Evolutionary conservation across 2,797 vertebrate genomes (phyloP).

Genomic region (Aldrovandia affinis): DNA sequence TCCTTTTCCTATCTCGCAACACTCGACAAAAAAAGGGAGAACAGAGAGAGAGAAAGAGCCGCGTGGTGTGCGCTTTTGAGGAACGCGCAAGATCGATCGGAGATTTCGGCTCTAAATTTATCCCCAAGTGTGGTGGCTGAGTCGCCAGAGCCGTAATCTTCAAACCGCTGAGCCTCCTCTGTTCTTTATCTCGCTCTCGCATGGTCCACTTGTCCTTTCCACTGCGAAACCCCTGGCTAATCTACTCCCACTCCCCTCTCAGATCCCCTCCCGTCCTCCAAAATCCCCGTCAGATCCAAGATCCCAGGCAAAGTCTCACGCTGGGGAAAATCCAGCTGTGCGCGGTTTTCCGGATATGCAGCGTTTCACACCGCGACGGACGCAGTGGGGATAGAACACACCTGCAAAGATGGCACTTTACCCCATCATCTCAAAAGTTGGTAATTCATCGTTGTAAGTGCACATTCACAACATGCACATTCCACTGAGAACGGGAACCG

Average conservation of each 20-base stretch:
- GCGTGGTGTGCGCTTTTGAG: background rate
- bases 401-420: background rate
- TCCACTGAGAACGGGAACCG: background rate
- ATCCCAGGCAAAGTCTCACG: slow-evolving; percentile 14
- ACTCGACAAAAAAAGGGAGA: background rate
- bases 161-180: slow-evolving; percentile 28
- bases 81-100: background rate
- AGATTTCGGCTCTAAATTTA: background rate
- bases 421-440: background rate
- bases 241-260: slow-evolving; percentile 40
- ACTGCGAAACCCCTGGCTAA: slow-evolving; percentile 48
- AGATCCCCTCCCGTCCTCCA: slow-evolving; percentile 41
- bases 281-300: slow-evolving; percentile 25
- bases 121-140: slow-evolving; percentile 3
- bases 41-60: background rate
- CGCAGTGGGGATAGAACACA: background rate
- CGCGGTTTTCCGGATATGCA: background rate
- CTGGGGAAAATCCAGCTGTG: background rate
- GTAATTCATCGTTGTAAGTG: too few species aligned
- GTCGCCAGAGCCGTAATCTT: slow-evolving; percentile 26
- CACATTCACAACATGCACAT: background rate
- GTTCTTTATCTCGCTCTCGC: slow-evolving; percentile 42
- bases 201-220: slow-evolving; percentile 43
- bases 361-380: background rate
- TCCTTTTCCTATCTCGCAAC: too few species aligned